Evolutionary conservation across 92 coral and sea anemone genomes (phyloP), one percentile per base, ranked within the genome.

Genomic region (Muricea muricata): DNA sequence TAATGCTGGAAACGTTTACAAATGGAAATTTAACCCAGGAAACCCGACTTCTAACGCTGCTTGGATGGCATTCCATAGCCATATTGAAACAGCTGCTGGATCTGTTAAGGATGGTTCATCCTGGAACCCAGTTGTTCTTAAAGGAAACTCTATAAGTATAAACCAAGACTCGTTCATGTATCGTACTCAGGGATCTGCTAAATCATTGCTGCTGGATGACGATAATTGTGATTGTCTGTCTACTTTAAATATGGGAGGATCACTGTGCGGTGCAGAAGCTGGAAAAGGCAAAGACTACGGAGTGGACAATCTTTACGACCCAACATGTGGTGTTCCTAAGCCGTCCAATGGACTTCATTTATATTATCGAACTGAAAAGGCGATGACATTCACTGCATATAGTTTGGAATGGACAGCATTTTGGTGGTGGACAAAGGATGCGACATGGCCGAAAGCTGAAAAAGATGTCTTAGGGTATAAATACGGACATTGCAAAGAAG

Each of bases 211-310:
- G 20, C 87, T 92, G 15, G 94, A 89, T 74, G 94, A 92, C 32
- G 89, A 89, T 76, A 92, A 92, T 70, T 87, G 93, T 28, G 92
- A 92, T 75, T 92, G 94, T 41, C 84, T 89, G 26, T 89, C 92
- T 5, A 84, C 89, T 23, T 48, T 89, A 45, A 82, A 73, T 42
- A 87, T 89, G 45, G 92, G 92, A 7, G 89, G 85, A 31, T 83
- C 92, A 14, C 25, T 89, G 58, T 89, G 92, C 31, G 65, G 80
- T 13, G 33, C 75, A 14, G 69, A 17, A 8, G 33, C 25, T 23
- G 47, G 83, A 8, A 70, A 63, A 71, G 82, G 78, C 29, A 45
- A 72, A 7, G 83, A 73, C n/a, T 71, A 87, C 42, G 92, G 92
- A 9, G 92, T 89, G 7, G 92, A 89, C 73, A 61, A 68, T n/a